Conservation (phyloP, 2,113 vertebrate genomes). For the Podarcis cretensis region DNA sequence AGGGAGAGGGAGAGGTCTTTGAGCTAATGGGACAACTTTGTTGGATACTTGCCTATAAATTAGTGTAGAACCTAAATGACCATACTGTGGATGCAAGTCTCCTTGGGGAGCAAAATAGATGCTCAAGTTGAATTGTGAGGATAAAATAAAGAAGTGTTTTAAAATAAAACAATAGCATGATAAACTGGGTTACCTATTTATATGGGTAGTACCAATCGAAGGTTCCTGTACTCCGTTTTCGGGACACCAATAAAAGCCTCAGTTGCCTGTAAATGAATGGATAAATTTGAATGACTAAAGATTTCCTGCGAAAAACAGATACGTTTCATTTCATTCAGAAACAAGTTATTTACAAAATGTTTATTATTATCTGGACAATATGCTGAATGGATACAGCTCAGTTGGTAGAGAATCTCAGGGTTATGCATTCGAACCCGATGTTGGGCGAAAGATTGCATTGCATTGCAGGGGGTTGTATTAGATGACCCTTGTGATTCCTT, state of each 20-base stretch:
- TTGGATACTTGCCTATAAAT: background rate
- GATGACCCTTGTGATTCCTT: too few species aligned
- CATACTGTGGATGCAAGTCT: background rate
- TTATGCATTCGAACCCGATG: background rate
- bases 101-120: background rate
- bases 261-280: conserved; percentile 58
- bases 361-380: background rate
- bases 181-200: conserved; percentile 68
- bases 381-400: background rate
- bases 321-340: conserved; percentile 2
- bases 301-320: conserved; percentile 64
- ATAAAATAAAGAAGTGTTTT: background rate
- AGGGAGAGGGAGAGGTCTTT: too few species aligned
- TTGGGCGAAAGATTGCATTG: too few species aligned
- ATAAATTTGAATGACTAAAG: background rate
- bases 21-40: background rate
- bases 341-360: background rate
- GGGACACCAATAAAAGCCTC: conserved; percentile 47
- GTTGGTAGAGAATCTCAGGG: background rate
- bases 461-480: too few species aligned
- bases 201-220: conserved; percentile 42
- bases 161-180: background rate
- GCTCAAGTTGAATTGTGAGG: background rate
- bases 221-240: conserved; percentile 42
- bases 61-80: background rate